Evolutionary conservation across 2,113 vertebrate species (phyloP), one percentile per base, ranked within the genome.

Genomic region (Myiopsitta monachus): DNA sequence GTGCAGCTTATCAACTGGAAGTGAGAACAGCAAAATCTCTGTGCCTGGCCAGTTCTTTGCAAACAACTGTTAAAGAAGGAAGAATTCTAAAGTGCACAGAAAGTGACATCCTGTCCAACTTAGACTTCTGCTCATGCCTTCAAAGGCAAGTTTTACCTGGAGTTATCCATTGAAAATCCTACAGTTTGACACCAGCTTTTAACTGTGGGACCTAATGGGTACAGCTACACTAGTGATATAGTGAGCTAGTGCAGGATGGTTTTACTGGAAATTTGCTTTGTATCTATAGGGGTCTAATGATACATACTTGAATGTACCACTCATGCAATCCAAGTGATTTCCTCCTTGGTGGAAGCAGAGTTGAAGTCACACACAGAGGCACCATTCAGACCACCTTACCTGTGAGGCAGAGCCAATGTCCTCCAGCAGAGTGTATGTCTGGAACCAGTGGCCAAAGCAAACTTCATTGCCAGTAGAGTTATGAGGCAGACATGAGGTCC

Each of bases 241-340:
- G 31, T 33, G 72, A 86, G 27, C 10, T 83, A 30, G 21, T 44
- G 21, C 13, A 47, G 33, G 43, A 18, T 4, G 28, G 39, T 43
- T 82, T 69, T 10, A 30, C n/a, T 28, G 13, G 11, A 81, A 77
- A 84, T 78, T 57, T 55, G 18, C 36, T 31, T 82, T 62, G 2
- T 33, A 11, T 28, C 54, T 39, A 10, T 38, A 77, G 33, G 43
- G 51, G 18, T 64, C 15, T 44, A 52, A 38, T 59, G 81, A 14
- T 6, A 17, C 0, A 0, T 27, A 10, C 46, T 76, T 76, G 14
- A 83, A 59, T 0, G 0, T 12, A 64, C 7, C 9, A 10, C 16
- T 36, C 11, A 59, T 0, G 3, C 11, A 55, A 83, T 10, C 14
- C 27, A 61, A 36, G 33, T 0, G 0, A 7, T 74, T 63, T 55